Evolutionary conservation across 2,888 invertebrate species (phyloP).

Genomic region (Pasiphila rectangulata): DNA sequence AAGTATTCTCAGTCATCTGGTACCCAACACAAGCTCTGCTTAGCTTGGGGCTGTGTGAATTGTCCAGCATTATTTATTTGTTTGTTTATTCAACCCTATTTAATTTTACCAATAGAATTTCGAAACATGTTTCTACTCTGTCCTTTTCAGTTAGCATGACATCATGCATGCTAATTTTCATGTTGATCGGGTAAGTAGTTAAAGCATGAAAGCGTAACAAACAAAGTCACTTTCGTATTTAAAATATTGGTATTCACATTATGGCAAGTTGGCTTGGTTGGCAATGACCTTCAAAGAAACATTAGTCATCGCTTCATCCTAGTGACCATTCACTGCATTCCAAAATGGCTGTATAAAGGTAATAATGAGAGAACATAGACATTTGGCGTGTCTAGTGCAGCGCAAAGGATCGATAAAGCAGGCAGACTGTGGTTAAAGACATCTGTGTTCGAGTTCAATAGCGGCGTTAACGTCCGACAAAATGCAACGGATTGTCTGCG

Average conservation of each 20-base stretch:
- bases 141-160: no score
- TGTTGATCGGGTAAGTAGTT: no score
- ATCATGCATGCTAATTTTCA: no score
- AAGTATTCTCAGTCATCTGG: no score
- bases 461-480: constrained; percentile 70
- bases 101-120: no score
- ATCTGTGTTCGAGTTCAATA: constrained; percentile 53
- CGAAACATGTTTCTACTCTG: no score
- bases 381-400: constrained; percentile 46
- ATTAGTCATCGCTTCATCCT: constrained; percentile 29
- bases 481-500: constrained; percentile 58
- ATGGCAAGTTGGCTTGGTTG: constrained; percentile 7
- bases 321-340: constrained; percentile 7
- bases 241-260: constrained; percentile 11
- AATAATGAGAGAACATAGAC: constrained; percentile 32
- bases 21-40: no score
- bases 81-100: no score
- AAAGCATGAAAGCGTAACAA: no score
- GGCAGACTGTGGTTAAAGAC: constrained; percentile 49
- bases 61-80: no score
- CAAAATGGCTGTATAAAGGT: constrained; percentile 10
- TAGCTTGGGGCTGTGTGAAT: no score
- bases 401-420: constrained; percentile 73
- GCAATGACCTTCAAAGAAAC: constrained; percentile 22
- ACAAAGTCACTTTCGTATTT: not conserved